phyloP scores from a whole-genome alignment of 2,113 vertebrate species.

The Podilymbus podiceps region DNA sequence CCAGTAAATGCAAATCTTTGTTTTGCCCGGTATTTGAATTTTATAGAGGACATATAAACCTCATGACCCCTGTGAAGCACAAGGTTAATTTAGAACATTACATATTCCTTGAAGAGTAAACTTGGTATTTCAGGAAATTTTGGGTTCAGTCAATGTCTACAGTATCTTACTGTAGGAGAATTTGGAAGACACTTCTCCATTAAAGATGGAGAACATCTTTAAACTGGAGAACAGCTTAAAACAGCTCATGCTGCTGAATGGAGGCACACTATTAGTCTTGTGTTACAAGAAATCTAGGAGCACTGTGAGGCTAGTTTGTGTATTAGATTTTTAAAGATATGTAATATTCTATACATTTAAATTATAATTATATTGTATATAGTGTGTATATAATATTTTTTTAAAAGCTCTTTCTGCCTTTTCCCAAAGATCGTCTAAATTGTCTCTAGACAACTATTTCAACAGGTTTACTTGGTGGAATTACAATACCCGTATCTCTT shows the following conservation, averaged over 20 bases:
- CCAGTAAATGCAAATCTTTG: not conserved
- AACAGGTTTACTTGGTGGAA: not conserved
- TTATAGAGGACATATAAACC: not conserved
- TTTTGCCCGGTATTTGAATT: not conserved
- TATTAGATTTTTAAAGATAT: too few species aligned
- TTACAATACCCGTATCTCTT: not conserved
- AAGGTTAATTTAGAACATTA: not conserved
- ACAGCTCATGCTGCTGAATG: not conserved
- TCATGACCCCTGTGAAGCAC: not conserved
- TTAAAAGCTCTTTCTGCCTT: not conserved
- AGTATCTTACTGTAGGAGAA: not conserved
- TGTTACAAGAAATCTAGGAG: not conserved
- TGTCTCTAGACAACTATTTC: not conserved
- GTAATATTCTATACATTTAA: too few species aligned
- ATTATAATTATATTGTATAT: too few species aligned
- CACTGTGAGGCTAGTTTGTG: not conserved
- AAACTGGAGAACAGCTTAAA: too few species aligned
- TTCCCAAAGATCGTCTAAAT: not conserved
- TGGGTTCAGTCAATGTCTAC: not conserved
- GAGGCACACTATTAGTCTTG: not conserved
- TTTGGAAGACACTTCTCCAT: not conserved
- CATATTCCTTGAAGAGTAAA: not conserved
- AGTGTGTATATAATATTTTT: not conserved
- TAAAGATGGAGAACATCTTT: too few species aligned
- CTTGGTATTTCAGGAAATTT: not conserved